These are phyloP conservation scores for Tragelaphus buxtoni DNA, from an alignment of 2,113 vertebrate genomes.

Conservation along the genomic window DNA sequence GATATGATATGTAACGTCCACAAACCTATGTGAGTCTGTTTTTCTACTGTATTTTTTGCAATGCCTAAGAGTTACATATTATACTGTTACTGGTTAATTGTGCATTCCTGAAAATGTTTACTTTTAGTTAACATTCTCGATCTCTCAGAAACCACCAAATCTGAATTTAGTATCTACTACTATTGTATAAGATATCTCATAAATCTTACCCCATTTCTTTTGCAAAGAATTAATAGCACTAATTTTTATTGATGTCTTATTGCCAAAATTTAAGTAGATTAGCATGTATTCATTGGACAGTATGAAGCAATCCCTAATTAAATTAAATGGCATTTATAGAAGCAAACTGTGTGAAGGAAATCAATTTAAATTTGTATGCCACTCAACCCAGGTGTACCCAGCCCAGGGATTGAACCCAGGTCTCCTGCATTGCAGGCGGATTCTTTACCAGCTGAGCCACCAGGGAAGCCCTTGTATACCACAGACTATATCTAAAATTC, in stretches of 20 bases:
- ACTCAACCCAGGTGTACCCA: background rate
- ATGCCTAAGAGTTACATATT: background rate
- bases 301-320: background rate
- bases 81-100: background rate
- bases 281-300: background rate
- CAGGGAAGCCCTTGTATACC: background rate
- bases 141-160: background rate
- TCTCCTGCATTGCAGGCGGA: background rate
- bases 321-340: constrained; percentile 26
- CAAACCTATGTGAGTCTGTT: background rate
- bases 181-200: background rate
- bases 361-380: background rate
- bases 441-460: background rate
- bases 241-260: background rate
- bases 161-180: background rate
- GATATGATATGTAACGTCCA: background rate
- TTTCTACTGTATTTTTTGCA: background rate
- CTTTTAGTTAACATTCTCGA: constrained; percentile 9
- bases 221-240: constrained; percentile 24
- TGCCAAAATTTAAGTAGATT: background rate
- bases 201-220: background rate
- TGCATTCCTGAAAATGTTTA: constrained; percentile 9
- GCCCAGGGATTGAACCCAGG: background rate
- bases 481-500: background rate
- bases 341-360: background rate